A percentile compares a stretch with the other conserved stretches of the same genome.
phyloP scores from a whole-genome alignment of 1,140 invertebrate genomes.

The Drosophila rhopaloa region DNA sequence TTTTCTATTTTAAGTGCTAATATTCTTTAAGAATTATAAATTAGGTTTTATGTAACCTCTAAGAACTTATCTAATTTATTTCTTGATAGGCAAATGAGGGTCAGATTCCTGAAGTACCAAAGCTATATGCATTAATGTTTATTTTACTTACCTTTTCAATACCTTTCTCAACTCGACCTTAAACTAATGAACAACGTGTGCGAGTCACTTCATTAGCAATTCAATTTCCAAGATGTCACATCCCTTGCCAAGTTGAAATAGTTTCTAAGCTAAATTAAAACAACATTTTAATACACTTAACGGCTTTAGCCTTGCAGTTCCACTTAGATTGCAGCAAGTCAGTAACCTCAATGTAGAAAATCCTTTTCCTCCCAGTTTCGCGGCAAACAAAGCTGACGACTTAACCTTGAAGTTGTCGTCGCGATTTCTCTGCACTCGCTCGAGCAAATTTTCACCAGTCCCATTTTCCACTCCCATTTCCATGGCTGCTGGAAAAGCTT shows the following conservation, averaged over 20 bases:
- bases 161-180: neutral
- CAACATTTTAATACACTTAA: slow-evolving; percentile 53
- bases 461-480: slow-evolving; percentile 21
- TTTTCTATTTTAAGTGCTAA: too few species aligned
- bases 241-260: slow-evolving; percentile 18
- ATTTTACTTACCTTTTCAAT: neutral
- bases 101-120: too few species aligned
- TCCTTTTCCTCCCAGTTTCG: slow-evolving; percentile 18
- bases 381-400: slow-evolving; percentile 44
- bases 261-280: slow-evolving; percentile 45
- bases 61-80: too few species aligned
- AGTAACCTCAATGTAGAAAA: slow-evolving; percentile 40
- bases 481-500: slow-evolving; percentile 37
- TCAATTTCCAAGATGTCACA: slow-evolving; percentile 36
- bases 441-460: slow-evolving; percentile 11
- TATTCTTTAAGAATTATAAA: too few species aligned
- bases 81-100: too few species aligned
- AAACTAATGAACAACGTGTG: slow-evolving; percentile 22
- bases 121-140: neutral
- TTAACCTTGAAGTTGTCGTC: slow-evolving; percentile 70
- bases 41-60: too few species aligned
- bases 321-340: slow-evolving; percentile 29
- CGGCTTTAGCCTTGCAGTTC: slow-evolving; percentile 45
- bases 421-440: slow-evolving; percentile 46
- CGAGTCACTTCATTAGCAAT: slow-evolving; percentile 34